Conservation (phyloP, 92 coral and sea anemone genomes). For the Galaxea fascicularis region DNA sequence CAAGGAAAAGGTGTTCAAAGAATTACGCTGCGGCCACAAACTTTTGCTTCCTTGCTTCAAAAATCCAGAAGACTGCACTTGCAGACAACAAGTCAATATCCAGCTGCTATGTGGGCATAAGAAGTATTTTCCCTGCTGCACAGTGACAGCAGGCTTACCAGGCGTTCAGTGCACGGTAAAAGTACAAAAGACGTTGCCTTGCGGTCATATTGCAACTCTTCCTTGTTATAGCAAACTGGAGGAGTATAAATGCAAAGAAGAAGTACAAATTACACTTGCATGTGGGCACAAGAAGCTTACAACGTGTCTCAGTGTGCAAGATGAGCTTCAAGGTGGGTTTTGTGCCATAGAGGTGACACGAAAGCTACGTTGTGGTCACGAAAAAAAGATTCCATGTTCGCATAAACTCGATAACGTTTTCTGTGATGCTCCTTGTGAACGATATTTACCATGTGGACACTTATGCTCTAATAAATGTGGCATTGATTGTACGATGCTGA, state of each 20-base stretch:
- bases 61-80: neutral
- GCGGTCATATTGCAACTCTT: conserved; percentile 54
- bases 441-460: conserved; percentile 67
- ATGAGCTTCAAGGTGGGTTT: neutral
- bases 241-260: neutral
- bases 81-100: conserved; percentile 9
- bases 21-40: conserved; percentile 66
- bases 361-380: conserved; percentile 66
- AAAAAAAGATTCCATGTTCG: conserved; percentile 51
- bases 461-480: conserved; percentile 67
- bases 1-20: neutral
- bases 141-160: neutral
- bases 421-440: conserved; percentile 57
- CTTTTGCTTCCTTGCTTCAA: conserved; percentile 1
- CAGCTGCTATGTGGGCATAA: conserved; percentile 28
- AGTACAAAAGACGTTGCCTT: conserved; percentile 5
- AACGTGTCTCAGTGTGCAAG: too few species aligned
- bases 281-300: neutral
- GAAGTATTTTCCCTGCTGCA: conserved; percentile 33
- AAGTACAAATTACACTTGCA: neutral
- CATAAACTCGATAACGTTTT: conserved; percentile 15
- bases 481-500: conserved; percentile 49
- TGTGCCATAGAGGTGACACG: neutral
- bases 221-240: neutral
- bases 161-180: neutral